Conservation (phyloP, 2,797 vertebrate genomes). For the Typhlichthys subterraneus region DNA sequence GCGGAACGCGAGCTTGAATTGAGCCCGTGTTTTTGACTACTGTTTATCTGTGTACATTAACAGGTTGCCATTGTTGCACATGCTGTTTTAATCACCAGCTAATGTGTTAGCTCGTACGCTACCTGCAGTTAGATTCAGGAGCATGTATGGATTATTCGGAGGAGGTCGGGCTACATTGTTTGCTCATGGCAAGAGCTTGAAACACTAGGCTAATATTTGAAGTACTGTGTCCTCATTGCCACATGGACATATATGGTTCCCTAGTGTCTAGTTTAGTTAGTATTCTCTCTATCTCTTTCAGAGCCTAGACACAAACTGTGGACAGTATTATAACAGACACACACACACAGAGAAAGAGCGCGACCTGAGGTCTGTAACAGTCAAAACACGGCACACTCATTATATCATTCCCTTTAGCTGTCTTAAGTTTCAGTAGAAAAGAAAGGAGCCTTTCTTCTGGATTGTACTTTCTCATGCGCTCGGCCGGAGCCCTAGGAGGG, state of each 20-base stretch:
- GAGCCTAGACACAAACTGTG: neutral
- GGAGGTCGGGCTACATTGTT: no score
- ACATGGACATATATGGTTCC: no score
- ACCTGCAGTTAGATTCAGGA: no score
- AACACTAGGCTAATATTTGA: no score
- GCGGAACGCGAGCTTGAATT: conserved; percentile 21
- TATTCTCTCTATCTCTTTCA: neutral
- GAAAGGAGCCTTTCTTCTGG: conserved; percentile 14
- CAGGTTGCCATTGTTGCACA: conserved; percentile 9
- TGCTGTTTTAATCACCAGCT: neutral
- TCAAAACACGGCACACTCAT: neutral
- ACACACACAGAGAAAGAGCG: no score
- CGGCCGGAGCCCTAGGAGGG: conserved; percentile 29
- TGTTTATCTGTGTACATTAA: conserved; percentile 10
- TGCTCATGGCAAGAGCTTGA: no score
- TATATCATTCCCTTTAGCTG: conserved; percentile 37
- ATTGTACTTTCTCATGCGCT: conserved; percentile 9
- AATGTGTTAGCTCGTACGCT: no score
- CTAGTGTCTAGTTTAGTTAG: neutral
- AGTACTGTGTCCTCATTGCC: no score
- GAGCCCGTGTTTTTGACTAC: conserved; percentile 2
- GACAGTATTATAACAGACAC: no score
- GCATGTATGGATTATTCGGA: no score
- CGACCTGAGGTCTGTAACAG: no score
- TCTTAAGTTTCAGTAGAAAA: conserved; percentile 5